Conservation (phyloP, 2,797 vertebrate genomes). For the Acrossocheilus fasciatus region DNA sequence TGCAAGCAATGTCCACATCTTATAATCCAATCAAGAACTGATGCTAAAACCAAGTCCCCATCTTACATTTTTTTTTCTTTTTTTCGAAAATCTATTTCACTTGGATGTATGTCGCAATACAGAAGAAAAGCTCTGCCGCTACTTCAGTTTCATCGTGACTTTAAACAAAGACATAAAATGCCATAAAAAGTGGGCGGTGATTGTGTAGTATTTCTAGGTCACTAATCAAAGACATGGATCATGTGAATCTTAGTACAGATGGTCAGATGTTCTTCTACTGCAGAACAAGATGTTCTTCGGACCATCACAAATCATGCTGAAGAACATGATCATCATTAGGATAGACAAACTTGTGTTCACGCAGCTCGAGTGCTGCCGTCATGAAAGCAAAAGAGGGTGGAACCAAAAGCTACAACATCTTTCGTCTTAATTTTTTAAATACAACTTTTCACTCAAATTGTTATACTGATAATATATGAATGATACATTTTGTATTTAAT, state of each 20-base stretch:
- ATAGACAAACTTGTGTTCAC: not conserved
- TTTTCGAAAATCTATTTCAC: not conserved
- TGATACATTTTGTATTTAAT: not conserved
- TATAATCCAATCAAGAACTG: not conserved
- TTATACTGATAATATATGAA: not conserved
- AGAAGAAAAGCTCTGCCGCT: not conserved
- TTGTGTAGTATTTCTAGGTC: not conserved
- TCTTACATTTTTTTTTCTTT: not conserved
- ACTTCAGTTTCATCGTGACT: not conserved
- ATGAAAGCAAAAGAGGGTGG: not conserved
- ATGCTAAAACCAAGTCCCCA: not conserved
- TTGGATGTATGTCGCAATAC: not conserved
- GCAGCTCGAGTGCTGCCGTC: not conserved
- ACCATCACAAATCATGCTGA: not conserved
- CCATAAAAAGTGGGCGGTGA: not conserved
- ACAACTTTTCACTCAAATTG: not conserved
- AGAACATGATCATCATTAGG: not conserved
- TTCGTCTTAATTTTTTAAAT: not conserved
- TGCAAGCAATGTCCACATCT: not conserved
- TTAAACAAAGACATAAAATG: not conserved
- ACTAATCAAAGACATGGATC: not conserved
- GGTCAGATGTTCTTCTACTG: not conserved
- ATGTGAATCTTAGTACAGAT: not conserved
- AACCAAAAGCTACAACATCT: not conserved
- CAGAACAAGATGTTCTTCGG: not conserved